Conservation (phyloP, 2,797 vertebrate genomes). For the Sebastiscus albofasciatus region DNA sequence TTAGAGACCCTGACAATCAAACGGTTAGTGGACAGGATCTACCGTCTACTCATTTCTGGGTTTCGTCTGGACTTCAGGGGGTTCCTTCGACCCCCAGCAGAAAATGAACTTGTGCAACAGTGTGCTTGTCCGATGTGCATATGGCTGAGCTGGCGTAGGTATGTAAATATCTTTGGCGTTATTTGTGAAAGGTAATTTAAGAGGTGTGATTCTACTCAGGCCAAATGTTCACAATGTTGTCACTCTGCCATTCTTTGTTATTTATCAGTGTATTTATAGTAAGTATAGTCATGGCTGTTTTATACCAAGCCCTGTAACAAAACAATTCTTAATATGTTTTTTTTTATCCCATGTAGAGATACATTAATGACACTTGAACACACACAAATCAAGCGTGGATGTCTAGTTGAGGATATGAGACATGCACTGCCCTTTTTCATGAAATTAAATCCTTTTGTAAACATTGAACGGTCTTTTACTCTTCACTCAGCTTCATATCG, state of each 20-base stretch:
- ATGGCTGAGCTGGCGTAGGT: slow-evolving; percentile 68
- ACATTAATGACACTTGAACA: slow-evolving; percentile 34
- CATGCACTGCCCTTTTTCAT: slow-evolving; percentile 49
- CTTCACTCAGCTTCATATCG: slow-evolving; percentile 26
- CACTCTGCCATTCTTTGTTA: slow-evolving; percentile 70
- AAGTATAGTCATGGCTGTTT: slow-evolving; percentile 60
- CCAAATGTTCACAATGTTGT: slow-evolving; percentile 70
- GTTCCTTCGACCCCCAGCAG: slow-evolving; percentile 6
- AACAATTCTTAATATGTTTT: slow-evolving; percentile 5
- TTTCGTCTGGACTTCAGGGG: slow-evolving; percentile 46
- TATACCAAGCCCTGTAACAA: slow-evolving; percentile 61
- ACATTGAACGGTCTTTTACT: slow-evolving; percentile 35
- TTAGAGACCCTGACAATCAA: slow-evolving; percentile 25
- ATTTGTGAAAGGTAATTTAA: slow-evolving; percentile 83
- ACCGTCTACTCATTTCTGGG: slow-evolving; percentile 28
- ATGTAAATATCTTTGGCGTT: slow-evolving; percentile 85
- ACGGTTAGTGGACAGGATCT: slow-evolving; percentile 1
- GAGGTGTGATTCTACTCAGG: slow-evolving; percentile 75
- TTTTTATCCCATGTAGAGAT: slow-evolving; percentile 41
- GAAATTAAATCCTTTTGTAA: slow-evolving; percentile 64
- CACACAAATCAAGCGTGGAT: slow-evolving; percentile 3
- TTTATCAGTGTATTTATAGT: slow-evolving; percentile 83
- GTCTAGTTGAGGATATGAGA: slow-evolving; percentile 36
- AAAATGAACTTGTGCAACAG: slow-evolving; percentile 46
- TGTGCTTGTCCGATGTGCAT: slow-evolving; percentile 48